Conservation (phyloP, 2,797 vertebrate genomes). For the Hapalemur alaotrensis region DNA sequence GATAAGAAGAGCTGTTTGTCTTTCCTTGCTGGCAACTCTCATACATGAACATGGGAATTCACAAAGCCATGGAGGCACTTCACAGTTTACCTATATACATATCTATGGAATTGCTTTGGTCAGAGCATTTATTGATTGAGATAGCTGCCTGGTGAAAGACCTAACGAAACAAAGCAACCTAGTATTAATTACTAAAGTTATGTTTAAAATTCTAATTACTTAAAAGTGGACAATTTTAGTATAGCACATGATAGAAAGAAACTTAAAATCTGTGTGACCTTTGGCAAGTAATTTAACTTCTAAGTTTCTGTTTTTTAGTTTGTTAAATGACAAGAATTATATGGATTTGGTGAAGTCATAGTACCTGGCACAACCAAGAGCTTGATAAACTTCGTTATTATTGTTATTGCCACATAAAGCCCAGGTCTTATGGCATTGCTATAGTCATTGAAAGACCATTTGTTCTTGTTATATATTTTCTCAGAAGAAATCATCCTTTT, state of each 20-base stretch:
- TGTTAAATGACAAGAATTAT: slow-evolving; percentile 13
- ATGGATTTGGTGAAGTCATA: neutral
- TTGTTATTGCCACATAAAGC: neutral
- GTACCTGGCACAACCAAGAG: neutral
- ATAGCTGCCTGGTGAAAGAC: neutral
- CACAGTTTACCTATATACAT: neutral
- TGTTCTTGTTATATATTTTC: slow-evolving; percentile 13
- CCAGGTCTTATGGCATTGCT: neutral
- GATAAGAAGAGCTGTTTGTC: neutral
- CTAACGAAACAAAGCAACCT: neutral
- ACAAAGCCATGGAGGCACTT: neutral
- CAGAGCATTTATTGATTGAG: neutral
- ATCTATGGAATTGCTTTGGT: neutral
- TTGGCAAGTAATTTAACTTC: neutral
- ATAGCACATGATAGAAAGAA: neutral
- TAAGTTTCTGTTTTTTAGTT: neutral
- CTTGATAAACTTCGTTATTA: neutral
- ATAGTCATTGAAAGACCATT: slow-evolving; percentile 7
- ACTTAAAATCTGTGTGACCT: neutral
- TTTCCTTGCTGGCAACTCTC: neutral
- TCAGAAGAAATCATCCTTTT: slow-evolving; percentile 42
- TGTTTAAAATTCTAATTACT: neutral
- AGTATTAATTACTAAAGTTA: neutral
- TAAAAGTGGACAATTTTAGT: neutral
- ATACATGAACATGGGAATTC: neutral